Conservation (phyloP, 2,888 invertebrate genomes). For the Chaetogeoica ovagalla region DNA sequence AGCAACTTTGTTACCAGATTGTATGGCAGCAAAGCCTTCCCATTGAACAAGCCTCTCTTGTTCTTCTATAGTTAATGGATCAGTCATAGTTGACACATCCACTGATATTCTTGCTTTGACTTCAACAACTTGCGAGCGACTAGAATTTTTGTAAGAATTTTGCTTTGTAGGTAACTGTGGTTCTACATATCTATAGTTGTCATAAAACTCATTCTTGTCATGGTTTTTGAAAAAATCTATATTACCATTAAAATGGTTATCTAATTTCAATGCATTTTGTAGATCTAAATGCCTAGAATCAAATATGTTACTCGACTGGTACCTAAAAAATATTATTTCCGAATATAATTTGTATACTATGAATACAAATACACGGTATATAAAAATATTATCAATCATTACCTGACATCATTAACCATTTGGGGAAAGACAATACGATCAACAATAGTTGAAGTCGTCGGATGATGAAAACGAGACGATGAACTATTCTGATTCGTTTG, state of each 20-base stretch:
- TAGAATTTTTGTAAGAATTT: constrained; percentile 38
- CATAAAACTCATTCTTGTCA: constrained; percentile 49
- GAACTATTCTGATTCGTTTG: constrained; percentile 54
- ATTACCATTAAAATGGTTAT: constrained; percentile 48
- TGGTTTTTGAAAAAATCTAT: constrained; percentile 48
- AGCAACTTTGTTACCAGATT: constrained; percentile 57
- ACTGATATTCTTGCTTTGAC: constrained; percentile 53
- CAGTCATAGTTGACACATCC: constrained; percentile 58
- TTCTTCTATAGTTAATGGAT: constrained; percentile 56
- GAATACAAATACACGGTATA: neutral
- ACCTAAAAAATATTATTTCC: constrained; percentile 28
- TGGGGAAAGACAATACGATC: constrained; percentile 54
- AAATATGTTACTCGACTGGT: constrained; percentile 41
- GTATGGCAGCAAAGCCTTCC: constrained; percentile 56
- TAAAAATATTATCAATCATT: constrained; percentile 34
- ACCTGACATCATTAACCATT: constrained; percentile 55
- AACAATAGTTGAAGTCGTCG: constrained; percentile 54
- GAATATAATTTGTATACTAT: neutral
- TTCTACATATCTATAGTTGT: constrained; percentile 32
- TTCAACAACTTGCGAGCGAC: constrained; percentile 35
- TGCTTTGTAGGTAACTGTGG: constrained; percentile 30
- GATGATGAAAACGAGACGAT: constrained; percentile 50
- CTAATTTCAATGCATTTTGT: constrained; percentile 46
- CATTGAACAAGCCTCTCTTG: constrained; percentile 56
- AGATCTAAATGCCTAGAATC: constrained; percentile 42